Percentiles rank a stretch among this genome's conserved stretches.
phyloP scores from a whole-genome alignment of 2,797 vertebrate genomes.

The Synaphobranchus kaupii region DNA sequence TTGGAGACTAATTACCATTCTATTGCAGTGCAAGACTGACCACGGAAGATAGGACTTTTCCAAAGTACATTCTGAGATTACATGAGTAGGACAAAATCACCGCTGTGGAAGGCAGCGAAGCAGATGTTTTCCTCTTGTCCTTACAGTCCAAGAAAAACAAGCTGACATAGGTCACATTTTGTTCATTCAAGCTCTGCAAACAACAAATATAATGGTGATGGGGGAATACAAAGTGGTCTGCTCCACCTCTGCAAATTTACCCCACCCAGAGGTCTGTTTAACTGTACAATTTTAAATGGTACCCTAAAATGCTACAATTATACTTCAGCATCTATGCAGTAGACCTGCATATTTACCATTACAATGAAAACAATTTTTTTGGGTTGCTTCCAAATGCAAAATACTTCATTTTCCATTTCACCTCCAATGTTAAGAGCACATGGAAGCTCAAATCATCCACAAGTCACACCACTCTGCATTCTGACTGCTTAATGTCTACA shows the following conservation, averaged over 20 bases:
- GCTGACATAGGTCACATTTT: not conserved
- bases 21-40: not conserved
- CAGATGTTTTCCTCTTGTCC: not conserved
- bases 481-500: not conserved
- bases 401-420: not conserved
- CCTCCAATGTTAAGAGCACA: not conserved
- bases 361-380: too few relatives aligned
- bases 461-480: not conserved
- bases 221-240: not conserved
- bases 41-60: not conserved
- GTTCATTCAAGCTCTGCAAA: slow-evolving; percentile 4
- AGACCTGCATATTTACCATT: not conserved
- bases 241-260: not conserved
- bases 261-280: not conserved
- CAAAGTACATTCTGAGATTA: not conserved
- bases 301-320: not conserved
- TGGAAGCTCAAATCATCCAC: not conserved
- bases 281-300: not conserved
- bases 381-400: not conserved
- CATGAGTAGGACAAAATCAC: not conserved
- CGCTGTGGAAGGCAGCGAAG: not conserved
- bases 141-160: slow-evolving; percentile 5
- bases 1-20: slow-evolving; percentile 1
- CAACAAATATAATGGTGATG: not conserved
- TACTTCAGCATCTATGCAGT: not conserved